phyloP scores from a whole-genome alignment of 2,888 invertebrate species.

The Serrognathus titanus region DNA sequence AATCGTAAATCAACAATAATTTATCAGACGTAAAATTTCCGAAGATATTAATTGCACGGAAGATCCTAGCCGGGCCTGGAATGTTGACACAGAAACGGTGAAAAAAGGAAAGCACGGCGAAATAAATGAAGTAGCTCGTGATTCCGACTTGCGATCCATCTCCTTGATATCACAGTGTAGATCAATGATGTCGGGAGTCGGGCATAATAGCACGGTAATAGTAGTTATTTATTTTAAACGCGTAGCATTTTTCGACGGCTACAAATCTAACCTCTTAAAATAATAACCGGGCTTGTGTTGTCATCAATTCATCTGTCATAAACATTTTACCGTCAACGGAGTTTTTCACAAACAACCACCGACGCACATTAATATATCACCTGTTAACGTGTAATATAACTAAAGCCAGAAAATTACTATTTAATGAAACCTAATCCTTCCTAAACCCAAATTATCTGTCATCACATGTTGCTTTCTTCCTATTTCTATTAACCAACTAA shows the following conservation, averaged over 20 bases:
- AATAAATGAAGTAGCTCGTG: slow-evolving; percentile 20
- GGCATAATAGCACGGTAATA: slow-evolving; percentile 16
- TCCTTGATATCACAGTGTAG: slow-evolving; percentile 5
- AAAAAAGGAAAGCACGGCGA: slow-evolving; percentile 15
- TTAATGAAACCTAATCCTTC: no score
- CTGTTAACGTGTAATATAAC: no score
- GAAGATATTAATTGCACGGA: slow-evolving; percentile 19
- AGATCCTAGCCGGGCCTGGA: slow-evolving; percentile 4
- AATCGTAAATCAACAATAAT: slow-evolving; percentile 14
- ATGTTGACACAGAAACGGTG: slow-evolving; percentile 12
- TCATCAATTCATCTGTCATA: slow-evolving; percentile 24
- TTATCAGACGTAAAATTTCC: slow-evolving; percentile 16
- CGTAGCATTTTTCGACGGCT: slow-evolving; percentile 21
- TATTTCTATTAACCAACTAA: no score
- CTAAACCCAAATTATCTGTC: no score
- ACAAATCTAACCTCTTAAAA: slow-evolving; percentile 27
- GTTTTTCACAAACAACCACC: no score
- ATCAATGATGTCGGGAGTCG: slow-evolving; percentile 1
- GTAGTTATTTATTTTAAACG: slow-evolving; percentile 20
- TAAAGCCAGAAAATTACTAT: no score
- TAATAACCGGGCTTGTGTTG: slow-evolving; percentile 24
- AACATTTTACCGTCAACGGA: slow-evolving; percentile 15
- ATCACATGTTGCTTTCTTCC: no score
- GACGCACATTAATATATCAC: no score
- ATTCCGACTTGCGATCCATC: neutral